A percentile compares a stretch with the other conserved stretches of the same genome.
Conservation (phyloP, 1,140 invertebrate genomes). For the Scaptomyza montana region DNA sequence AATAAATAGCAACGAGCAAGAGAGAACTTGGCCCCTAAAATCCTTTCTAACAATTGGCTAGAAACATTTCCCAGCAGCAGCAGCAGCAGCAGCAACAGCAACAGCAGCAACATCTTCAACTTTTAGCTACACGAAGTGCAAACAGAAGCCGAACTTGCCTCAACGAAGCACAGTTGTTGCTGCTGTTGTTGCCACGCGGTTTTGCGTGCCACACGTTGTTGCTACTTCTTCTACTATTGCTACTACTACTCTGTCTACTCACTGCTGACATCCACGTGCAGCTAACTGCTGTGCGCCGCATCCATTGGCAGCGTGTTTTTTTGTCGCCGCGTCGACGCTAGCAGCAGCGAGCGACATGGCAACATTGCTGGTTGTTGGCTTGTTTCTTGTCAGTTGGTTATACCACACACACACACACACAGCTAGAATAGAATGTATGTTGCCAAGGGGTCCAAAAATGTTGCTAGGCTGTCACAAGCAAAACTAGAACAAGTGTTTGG, state of each 20-base stretch:
- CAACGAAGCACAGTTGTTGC: slow-evolving; percentile 47
- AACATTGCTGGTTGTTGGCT: slow-evolving; percentile 35
- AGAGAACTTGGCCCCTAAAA: slow-evolving; percentile 3
- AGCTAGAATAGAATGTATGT: slow-evolving; percentile 39
- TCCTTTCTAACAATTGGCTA: background rate
- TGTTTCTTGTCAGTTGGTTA: background rate
- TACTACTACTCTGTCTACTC: background rate
- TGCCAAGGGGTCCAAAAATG: slow-evolving; percentile 36
- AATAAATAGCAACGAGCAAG: background rate
- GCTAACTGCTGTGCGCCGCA: slow-evolving; percentile 68
- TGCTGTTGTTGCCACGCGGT: slow-evolving; percentile 58
- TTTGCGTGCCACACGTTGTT: slow-evolving; percentile 61
- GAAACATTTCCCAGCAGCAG: slow-evolving; percentile 21
- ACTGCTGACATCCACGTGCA: slow-evolving; percentile 46
- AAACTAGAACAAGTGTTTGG: slow-evolving; percentile 24
- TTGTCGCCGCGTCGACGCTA: slow-evolving; percentile 77
- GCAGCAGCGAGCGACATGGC: slow-evolving; percentile 61
- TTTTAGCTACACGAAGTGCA: slow-evolving; percentile 42
- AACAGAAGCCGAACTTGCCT: slow-evolving; percentile 49
- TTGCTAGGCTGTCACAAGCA: slow-evolving; percentile 18
- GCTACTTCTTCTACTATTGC: slow-evolving; percentile 2
- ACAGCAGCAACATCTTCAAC: slow-evolving; percentile 5
- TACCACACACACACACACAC: slow-evolving; percentile 1
- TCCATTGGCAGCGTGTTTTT: slow-evolving; percentile 79
- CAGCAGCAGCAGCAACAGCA: slow-evolving; percentile 20